Evolutionary conservation across 2,888 invertebrate genomes (phyloP).

Genomic region (Spodoptera littoralis): DNA sequence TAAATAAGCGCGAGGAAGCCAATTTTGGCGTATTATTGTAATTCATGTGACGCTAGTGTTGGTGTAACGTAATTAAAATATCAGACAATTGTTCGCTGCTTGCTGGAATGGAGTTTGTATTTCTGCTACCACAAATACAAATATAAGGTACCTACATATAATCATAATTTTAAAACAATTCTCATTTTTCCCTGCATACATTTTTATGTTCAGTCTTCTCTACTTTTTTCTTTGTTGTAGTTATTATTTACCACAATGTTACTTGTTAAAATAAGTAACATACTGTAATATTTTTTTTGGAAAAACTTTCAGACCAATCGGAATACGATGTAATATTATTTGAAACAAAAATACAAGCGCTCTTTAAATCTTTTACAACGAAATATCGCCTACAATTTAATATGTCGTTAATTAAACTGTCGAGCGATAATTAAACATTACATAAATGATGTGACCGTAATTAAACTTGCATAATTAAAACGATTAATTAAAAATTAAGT

Average conservation of each 20-base stretch:
- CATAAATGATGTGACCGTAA: no score
- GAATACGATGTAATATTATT: no score
- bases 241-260: slow-evolving; percentile 35
- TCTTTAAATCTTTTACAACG: no score
- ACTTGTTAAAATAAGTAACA: slow-evolving; percentile 19
- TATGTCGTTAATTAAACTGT: no score
- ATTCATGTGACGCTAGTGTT: slow-evolving; percentile 75
- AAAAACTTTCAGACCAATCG: no score
- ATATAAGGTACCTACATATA: slow-evolving; percentile 64
- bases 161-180: slow-evolving; percentile 29
- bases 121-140: slow-evolving; percentile 50
- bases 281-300: no score
- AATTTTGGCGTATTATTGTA: slow-evolving; percentile 62
- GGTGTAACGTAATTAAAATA: slow-evolving; percentile 72
- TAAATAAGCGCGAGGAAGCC: slow-evolving; percentile 58
- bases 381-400: no score
- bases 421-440: no score
- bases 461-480: no score
- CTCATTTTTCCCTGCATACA: slow-evolving; percentile 24
- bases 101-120: slow-evolving; percentile 75
- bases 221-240: slow-evolving; percentile 37
- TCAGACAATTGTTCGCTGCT: slow-evolving; percentile 68
- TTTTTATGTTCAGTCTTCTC: slow-evolving; percentile 31
- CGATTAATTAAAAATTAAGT: no score
- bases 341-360: no score